These are phyloP conservation scores for Stenopsyche tienmushanensis DNA, from an alignment of 1,140 invertebrate genomes.

Conservation along the genomic window DNA sequence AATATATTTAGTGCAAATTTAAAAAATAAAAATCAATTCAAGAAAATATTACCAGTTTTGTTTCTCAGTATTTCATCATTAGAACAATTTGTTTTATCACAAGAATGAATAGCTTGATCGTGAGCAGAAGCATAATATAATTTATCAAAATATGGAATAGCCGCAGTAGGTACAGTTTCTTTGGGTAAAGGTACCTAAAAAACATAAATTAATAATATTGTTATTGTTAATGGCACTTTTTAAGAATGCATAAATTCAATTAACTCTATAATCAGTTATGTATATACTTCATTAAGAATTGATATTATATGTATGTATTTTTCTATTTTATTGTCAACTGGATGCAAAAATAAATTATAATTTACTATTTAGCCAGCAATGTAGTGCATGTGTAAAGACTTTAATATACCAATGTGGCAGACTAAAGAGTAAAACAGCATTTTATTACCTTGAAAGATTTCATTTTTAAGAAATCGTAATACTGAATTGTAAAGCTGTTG, in stretches of 20 bases:
- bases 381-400: too few species aligned
- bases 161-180: slow-evolving; percentile 54
- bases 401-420: too few species aligned
- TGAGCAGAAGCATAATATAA: slow-evolving; percentile 64
- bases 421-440: too few species aligned
- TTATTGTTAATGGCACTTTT: not conserved
- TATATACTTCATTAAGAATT: too few species aligned
- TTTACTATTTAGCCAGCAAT: too few species aligned
- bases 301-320: too few species aligned
- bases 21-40: not conserved
- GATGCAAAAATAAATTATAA: not conserved
- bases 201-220: slow-evolving; percentile 7
- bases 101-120: slow-evolving; percentile 58
- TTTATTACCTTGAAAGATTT: slow-evolving; percentile 45
- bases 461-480: slow-evolving; percentile 59
- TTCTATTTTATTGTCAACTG: too few species aligned
- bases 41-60: slow-evolving; percentile 57
- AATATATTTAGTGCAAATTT: not conserved
- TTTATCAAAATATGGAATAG: slow-evolving; percentile 59
- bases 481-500: slow-evolving; percentile 64
- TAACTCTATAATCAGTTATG: too few species aligned
- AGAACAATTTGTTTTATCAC: slow-evolving; percentile 53
- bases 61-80: slow-evolving; percentile 47
- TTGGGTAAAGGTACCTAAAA: slow-evolving; percentile 43
- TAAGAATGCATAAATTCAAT: too few species aligned